Percentiles rank a stretch among this genome's conserved stretches.
These are phyloP conservation scores for Schizotus pectinicornis DNA, from an alignment of 2,888 invertebrate genomes.

Conservation along the genomic window DNA sequence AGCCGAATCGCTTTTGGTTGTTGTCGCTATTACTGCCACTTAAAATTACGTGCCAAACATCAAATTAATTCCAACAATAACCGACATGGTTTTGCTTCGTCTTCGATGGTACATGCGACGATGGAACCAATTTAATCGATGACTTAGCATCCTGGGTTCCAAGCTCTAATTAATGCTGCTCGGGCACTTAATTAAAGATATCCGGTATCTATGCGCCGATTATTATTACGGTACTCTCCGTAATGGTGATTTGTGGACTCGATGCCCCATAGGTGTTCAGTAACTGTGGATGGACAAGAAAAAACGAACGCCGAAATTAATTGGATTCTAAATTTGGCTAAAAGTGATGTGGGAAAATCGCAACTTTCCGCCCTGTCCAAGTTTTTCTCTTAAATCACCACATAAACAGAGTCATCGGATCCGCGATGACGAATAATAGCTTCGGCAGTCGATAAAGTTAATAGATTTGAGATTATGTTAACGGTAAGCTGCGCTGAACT, in stretches of 20 bases:
- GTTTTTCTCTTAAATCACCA: slow-evolving; percentile 14
- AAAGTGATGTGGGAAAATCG: slow-evolving; percentile 4
- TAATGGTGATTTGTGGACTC: slow-evolving; percentile 14
- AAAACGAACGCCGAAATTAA: not conserved
- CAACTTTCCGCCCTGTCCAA: slow-evolving; percentile 8
- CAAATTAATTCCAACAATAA: no score
- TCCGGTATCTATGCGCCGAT: slow-evolving; percentile 25
- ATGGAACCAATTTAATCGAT: slow-evolving; percentile 19
- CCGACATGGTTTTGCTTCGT: no score
- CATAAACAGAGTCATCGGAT: slow-evolving; percentile 15
- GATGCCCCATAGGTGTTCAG: not conserved
- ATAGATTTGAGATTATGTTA: slow-evolving; percentile 13
- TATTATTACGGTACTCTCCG: slow-evolving; percentile 29
- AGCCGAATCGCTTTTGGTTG: not conserved
- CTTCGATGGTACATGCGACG: not conserved
- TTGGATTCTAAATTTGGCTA: no score
- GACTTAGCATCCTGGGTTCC: slow-evolving; percentile 18
- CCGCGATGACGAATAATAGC: slow-evolving; percentile 19
- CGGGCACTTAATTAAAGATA: slow-evolving; percentile 22
- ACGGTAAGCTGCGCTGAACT: slow-evolving; percentile 11
- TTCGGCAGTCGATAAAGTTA: slow-evolving; percentile 14
- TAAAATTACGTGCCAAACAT: no score
- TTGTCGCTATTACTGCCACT: no score
- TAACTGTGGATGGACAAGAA: slow-evolving; percentile 6
- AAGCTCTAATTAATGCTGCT: slow-evolving; percentile 24